Base-by-base conservation (phyloP, 2,888 invertebrate genomes). In the Mantis religiosa region DNA sequence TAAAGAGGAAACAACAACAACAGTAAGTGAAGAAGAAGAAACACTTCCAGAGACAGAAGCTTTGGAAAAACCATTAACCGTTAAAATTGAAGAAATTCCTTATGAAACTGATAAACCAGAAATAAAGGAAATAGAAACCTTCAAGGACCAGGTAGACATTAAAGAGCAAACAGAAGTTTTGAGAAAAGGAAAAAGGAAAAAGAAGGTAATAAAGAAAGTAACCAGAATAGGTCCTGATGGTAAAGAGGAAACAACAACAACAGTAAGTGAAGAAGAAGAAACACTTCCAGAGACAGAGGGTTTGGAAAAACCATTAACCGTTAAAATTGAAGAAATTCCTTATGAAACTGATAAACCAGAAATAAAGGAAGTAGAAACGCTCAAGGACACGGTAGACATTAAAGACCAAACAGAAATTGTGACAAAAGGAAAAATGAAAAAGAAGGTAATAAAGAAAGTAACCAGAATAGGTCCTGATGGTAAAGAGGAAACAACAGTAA, bases 161-260 rank as follows among this genome's bases (percentile, higher is more conserved):
- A 41, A 41, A 12, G 41, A 41, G 41, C n/a, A 86, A 81, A 28
- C 87, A 6, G 27, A 30, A 28, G 87, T 71, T 87, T 81, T 28
- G 47, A 54, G 83, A 12, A 25, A 87, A 41, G 87, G 88, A 20
- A 89, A 87, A 54, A 84, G 28, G 1, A 83, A 34, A 82, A 90
- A 88, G 83, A 90, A 87, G 14, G 84, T 88, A 25, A 41, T 89
- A 20, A 89, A 90, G 87, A 90, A 90, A 83, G 28, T 87, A 8
- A 88, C 30, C 28, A 88, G 28, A 28, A 28, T 47, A 41, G 87
- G 27, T 2, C 88, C 83, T 81, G 81, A 87, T 84, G 83, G 34
- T n/a, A 89, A 89, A 84, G 90, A 88, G 34, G 89, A 82, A 83
- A 87, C 30, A 84, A 84, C 82, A 71, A 71, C 54, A 20, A 71